Conservation (phyloP, 2,888 invertebrate species). For the Muschampia plurimacula region DNA sequence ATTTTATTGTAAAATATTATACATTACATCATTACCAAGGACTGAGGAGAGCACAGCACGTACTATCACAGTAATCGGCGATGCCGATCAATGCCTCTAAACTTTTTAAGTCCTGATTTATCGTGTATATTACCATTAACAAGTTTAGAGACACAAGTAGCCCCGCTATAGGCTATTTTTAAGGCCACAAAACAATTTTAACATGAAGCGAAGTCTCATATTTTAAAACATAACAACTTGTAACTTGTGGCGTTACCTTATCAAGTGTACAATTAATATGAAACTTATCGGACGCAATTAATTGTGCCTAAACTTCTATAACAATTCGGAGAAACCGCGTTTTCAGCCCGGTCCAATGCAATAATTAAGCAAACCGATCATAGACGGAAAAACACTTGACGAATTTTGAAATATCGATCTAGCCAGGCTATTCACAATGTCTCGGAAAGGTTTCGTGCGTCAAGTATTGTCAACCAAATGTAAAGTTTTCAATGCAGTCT, state of each 20-base stretch:
- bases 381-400: slow-evolving; percentile 30
- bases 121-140: slow-evolving; percentile 42
- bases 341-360: neutral
- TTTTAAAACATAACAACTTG: slow-evolving; percentile 60
- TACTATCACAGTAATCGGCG: slow-evolving; percentile 81
- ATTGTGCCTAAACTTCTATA: slow-evolving; percentile 57
- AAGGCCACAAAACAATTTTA: slow-evolving; percentile 83
- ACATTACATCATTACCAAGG: slow-evolving; percentile 48
- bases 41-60: slow-evolving; percentile 78
- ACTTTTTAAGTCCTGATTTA: slow-evolving; percentile 41
- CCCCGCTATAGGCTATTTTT: slow-evolving; percentile 72
- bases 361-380: slow-evolving; percentile 19
- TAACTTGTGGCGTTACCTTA: slow-evolving; percentile 57
- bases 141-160: slow-evolving; percentile 60
- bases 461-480: too few species aligned
- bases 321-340: slow-evolving; percentile 21
- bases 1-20: slow-evolving; percentile 40
- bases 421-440: too few species aligned
- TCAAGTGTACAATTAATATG: slow-evolving; percentile 21
- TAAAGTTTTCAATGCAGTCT: too few species aligned
- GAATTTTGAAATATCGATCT: neutral
- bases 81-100: slow-evolving; percentile 59
- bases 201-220: slow-evolving; percentile 70
- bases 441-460: too few species aligned
- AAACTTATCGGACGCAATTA: slow-evolving; percentile 65